A percentile compares a stretch with the other conserved stretches of the same genome.
Conservation (phyloP, 2,113 vertebrate species). For the Anolis sagrei region DNA sequence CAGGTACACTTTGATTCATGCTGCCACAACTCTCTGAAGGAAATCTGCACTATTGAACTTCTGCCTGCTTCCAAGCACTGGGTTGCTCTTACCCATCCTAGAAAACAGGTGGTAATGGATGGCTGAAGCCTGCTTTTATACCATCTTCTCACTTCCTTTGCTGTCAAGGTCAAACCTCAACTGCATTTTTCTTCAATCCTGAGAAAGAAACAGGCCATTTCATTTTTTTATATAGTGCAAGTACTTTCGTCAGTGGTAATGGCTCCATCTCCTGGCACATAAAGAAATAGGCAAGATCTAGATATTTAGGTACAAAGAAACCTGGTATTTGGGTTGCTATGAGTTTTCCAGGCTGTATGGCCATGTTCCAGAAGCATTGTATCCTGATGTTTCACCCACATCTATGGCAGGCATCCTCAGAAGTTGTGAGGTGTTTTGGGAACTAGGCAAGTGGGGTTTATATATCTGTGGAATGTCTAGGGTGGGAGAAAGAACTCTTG, state of each 20-base stretch:
- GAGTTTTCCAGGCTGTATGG: too few relatives aligned
- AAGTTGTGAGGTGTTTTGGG: too few relatives aligned
- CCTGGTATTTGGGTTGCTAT: too few relatives aligned
- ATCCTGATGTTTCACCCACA: too few relatives aligned
- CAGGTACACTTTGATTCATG: not conserved
- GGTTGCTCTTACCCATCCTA: too few relatives aligned
- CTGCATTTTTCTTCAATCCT: not conserved
- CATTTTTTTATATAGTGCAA: too few relatives aligned
- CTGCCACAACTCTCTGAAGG: not conserved
- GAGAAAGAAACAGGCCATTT: not conserved
- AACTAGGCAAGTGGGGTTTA: too few relatives aligned
- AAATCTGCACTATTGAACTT: not conserved
- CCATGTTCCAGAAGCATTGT: too few relatives aligned
- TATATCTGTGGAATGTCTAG: too few relatives aligned
- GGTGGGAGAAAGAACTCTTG: too few relatives aligned
- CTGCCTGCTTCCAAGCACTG: not conserved
- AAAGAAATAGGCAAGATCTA: not conserved
- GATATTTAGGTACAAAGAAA: not conserved
- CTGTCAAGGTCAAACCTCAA: not conserved
- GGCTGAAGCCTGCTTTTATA: not conserved
- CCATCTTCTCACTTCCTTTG: not conserved
- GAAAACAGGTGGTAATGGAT: not conserved
- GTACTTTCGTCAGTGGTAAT: not conserved
- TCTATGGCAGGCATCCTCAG: too few relatives aligned
- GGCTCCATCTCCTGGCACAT: slow-evolving; percentile 2